phyloP scores from a whole-genome alignment of 1,140 invertebrate species.

The Cylas formicarius region DNA sequence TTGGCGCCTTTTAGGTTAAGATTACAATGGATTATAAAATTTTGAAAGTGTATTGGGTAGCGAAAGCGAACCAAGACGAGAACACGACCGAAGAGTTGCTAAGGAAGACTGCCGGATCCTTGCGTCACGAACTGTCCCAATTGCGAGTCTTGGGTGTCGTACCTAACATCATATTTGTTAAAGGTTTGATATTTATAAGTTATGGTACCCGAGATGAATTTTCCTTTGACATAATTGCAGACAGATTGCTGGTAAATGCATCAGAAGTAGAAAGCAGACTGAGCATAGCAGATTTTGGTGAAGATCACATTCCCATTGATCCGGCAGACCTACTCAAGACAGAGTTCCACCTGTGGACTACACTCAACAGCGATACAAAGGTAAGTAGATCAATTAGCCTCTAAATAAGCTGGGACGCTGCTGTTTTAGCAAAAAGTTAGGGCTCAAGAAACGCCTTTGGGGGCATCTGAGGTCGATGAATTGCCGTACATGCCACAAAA shows the following conservation, averaged over 20 bases:
- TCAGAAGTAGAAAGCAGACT: slow-evolving; percentile 53
- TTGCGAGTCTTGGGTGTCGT: slow-evolving; percentile 62
- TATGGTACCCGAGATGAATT: slow-evolving; percentile 1
- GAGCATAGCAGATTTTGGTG: slow-evolving; percentile 52
- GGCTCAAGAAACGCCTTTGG: neutral
- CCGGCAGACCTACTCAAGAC: slow-evolving; percentile 41
- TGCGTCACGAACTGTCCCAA: slow-evolving; percentile 62
- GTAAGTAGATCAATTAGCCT: slow-evolving; percentile 33
- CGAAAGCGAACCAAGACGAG: slow-evolving; percentile 44
- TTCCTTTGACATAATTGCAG: slow-evolving; percentile 35
- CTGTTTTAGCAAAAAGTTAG: neutral
- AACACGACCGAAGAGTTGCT: slow-evolving; percentile 48
- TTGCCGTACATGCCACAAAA: slow-evolving; percentile 58
- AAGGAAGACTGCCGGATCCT: slow-evolving; percentile 44
- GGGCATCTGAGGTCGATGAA: slow-evolving; percentile 33
- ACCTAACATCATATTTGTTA: slow-evolving; percentile 63
- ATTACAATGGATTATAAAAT: slow-evolving; percentile 55
- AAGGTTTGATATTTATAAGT: slow-evolving; percentile 43
- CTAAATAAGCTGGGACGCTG: neutral
- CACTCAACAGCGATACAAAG: slow-evolving; percentile 44
- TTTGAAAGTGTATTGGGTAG: slow-evolving; percentile 63
- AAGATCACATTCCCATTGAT: slow-evolving; percentile 48
- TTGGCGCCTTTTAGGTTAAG: slow-evolving; percentile 51
- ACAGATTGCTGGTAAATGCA: slow-evolving; percentile 47
- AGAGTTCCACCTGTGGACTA: slow-evolving; percentile 44